Evolutionary conservation across 2,797 vertebrate species (phyloP), one percentile per base, ranked within the genome.

Genomic region (Carapus acus): DNA sequence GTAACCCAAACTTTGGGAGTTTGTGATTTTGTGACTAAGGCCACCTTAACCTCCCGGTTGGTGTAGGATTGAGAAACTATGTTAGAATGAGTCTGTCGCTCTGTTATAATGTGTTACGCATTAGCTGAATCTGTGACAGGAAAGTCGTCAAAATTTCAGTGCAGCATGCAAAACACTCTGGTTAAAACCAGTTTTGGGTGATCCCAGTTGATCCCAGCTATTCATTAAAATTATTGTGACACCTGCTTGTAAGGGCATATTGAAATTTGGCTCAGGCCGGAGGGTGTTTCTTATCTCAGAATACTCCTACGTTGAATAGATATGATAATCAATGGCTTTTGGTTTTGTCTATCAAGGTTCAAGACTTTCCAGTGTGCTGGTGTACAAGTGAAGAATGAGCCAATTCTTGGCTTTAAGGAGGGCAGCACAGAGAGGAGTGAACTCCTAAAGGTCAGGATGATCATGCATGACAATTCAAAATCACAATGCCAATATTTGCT

Each of bases 361-460:
- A 79, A 65, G 13, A 88, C 88, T 47, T 86, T 74, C 57, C 80
- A 87, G 0, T 22, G 52, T 49, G 73, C 84, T 0, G 76, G 87
- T 0, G 65, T 88, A 54, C 79, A 88, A 45, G 94, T 96, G 63
- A 83, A 87, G 78, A 98, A 98, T 0, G 96, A 98, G 55, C 94
- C 93, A 0, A 63, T 97, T 72, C 81, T 98, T 16, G 80, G 87
- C 0, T 98, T 94, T 66, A 83, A 64, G 0, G 67, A 78, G 0
- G 93, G 91, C 9, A 96, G 91, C 60, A 66, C 85, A 0, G 94
- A 98, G 63, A 86, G 92, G 56, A 71, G 50, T 0, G 88, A 89
- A 0, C 87, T 98, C 6, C 84, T 87, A 65, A 85, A 94, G 91
- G 96, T 97, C 60, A 14, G 45, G 19, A 18, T 2, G 20, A 22